Evolutionary conservation across 2,797 vertebrate species (phyloP).

Genomic region (Oreochromis grahami): DNA sequence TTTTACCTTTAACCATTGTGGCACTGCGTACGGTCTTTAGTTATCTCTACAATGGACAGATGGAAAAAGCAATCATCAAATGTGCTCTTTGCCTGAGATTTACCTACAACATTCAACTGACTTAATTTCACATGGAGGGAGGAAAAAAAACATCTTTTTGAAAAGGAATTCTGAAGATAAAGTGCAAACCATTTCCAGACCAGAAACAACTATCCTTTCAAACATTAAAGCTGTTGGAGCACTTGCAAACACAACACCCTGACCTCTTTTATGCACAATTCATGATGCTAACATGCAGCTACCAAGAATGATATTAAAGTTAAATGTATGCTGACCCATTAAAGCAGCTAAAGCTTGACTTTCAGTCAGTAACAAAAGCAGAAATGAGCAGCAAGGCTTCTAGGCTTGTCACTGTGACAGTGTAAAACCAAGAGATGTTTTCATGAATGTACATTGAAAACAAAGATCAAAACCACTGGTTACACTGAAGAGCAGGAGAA

Average conservation of each 20-base stretch:
- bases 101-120: neutral
- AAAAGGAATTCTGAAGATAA: neutral
- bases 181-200: neutral
- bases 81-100: neutral
- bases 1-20: neutral
- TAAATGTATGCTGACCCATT: neutral
- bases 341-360: neutral
- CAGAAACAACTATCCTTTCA: neutral
- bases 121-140: neutral
- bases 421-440: rapidly evolving
- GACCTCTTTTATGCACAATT: neutral
- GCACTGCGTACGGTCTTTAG: neutral
- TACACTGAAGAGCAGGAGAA: rapidly evolving
- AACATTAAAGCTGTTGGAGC: neutral
- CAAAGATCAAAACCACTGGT: rapidly evolving
- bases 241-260: neutral
- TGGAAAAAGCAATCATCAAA: neutral
- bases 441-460: neutral
- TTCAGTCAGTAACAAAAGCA: neutral
- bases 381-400: neutral
- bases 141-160: neutral
- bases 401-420: neutral
- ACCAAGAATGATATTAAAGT: neutral
- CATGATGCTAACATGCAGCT: neutral
- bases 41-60: neutral